phyloP scores from a whole-genome alignment of 2,113 vertebrate genomes.

The Sarotherodon lohbergeri region DNA sequence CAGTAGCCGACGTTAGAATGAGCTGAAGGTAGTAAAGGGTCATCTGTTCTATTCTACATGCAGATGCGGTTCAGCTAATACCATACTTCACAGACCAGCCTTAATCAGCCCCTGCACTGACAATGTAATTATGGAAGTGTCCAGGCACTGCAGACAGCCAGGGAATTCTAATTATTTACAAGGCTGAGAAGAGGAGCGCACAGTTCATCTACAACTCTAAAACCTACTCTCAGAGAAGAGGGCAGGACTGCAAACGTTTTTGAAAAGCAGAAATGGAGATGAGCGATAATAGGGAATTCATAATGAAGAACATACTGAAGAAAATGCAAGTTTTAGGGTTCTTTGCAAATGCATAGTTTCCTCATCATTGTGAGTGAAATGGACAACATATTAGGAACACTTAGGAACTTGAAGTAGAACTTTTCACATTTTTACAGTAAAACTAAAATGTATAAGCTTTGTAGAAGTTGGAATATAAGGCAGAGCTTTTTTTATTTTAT shows the following conservation, averaged over 20 bases:
- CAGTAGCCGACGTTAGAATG: neutral
- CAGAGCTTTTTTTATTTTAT: neutral
- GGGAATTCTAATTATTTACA: conserved; percentile 71
- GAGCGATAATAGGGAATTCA: neutral
- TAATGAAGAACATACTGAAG: neutral
- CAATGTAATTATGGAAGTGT: conserved; percentile 77
- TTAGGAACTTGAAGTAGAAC: neutral
- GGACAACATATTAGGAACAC: neutral
- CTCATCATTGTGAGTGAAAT: neutral
- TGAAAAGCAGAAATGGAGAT: neutral
- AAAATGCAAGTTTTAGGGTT: neutral
- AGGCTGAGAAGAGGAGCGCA: conserved; percentile 20
- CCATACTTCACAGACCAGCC: conserved; percentile 64
- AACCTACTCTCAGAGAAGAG: neutral
- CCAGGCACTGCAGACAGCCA: conserved; percentile 48
- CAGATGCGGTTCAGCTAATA: conserved; percentile 50
- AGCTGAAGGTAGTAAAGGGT: conserved; percentile 19
- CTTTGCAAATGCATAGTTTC: neutral
- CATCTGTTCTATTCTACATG: conserved; percentile 49
- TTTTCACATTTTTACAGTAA: neutral
- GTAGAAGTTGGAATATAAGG: neutral
- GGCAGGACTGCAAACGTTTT: neutral
- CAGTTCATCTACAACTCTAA: conserved; percentile 21
- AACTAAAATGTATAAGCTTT: neutral
- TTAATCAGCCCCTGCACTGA: conserved; percentile 68